Evolutionary conservation across 2,888 invertebrate species (phyloP).

Genomic region (Ophion ventricosus): DNA sequence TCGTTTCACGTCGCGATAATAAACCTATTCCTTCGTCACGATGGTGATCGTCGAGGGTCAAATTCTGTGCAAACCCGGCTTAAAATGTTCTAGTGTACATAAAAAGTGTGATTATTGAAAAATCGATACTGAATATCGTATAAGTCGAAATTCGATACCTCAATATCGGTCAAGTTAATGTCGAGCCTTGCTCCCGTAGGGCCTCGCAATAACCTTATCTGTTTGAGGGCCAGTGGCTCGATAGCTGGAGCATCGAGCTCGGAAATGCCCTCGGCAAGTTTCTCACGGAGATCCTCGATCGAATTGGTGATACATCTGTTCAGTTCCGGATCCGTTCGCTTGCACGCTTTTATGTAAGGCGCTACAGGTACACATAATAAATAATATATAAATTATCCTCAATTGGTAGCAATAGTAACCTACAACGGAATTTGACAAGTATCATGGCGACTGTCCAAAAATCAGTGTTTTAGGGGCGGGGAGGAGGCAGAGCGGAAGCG

Average conservation of each 20-base stretch:
- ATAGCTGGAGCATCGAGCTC: conserved; percentile 88
- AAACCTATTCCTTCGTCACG: too few species aligned
- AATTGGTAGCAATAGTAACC: background rate
- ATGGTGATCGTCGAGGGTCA: too few species aligned
- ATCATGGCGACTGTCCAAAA: too few species aligned
- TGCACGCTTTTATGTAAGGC: conserved; percentile 87
- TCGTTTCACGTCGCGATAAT: too few species aligned
- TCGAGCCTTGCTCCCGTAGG: conserved; percentile 84
- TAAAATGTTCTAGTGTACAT: too few species aligned
- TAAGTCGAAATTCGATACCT: too few species aligned
- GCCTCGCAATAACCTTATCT: conserved; percentile 86
- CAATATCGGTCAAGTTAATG: conserved; percentile 79
- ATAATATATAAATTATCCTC: background rate
- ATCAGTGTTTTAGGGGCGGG: too few species aligned
- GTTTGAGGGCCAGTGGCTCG: conserved; percentile 87
- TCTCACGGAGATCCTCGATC: conserved; percentile 86
- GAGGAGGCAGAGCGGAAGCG: too few species aligned
- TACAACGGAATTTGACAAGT: too few species aligned
- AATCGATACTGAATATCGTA: too few species aligned
- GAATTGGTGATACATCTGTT: conserved; percentile 87
- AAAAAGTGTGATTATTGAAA: too few species aligned
- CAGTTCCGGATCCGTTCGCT: conserved; percentile 86
- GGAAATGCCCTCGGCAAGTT: conserved; percentile 87
- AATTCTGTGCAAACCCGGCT: too few species aligned
- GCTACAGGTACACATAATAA: conserved; percentile 83